Base-by-base conservation (phyloP, 2,113 vertebrate species). In the Monopterus albus region DNA sequence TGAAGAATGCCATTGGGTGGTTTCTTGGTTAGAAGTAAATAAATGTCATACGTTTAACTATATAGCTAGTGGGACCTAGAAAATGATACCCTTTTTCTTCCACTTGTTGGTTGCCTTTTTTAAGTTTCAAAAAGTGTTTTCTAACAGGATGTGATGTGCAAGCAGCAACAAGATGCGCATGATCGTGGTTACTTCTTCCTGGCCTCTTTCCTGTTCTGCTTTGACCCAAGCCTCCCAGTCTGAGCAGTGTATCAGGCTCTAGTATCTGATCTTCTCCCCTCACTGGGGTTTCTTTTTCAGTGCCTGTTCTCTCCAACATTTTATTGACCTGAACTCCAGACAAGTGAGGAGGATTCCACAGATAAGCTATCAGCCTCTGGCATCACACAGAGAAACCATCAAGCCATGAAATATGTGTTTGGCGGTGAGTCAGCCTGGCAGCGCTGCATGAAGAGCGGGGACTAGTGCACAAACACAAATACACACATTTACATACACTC, bases 401-500 rank as follows among this genome's bases (percentile, higher is more conserved):
- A 83, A 79, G 74, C 83, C 79, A 79, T 84, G 76, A 87, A 84
- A 87, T 84, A 80, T 82, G 74, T 71, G 81, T 79, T 73, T 73
- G 70, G 66, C 66, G 73, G 65, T 31, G 82, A 71, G 76, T 81
- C 61, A 43, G 65, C 68, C 57, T 66, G 72, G 56, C 39, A 47
- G 66, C 5, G 9, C 64, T 53, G 73, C 67, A 47, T 50, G 56
- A 47, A 64, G 36, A 68, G 53, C 31, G 20, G 33, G 42, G 26
- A 74, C 64, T 33, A 47, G 31, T 2, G 3, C 23, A 29, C 21
- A 21, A 23, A 45, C 69, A 14, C 46, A 7, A 45, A 58, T 15
- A 40, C 23, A 20, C 12, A 75, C 8, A 65, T 53, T 53, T 59
- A 33, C 23, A 65, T 35, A 18, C 26, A 28, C 3, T 4, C 5